Base-by-base conservation (phyloP, 2,797 vertebrate species). In the Lagorchestes hirsutus region DNA sequence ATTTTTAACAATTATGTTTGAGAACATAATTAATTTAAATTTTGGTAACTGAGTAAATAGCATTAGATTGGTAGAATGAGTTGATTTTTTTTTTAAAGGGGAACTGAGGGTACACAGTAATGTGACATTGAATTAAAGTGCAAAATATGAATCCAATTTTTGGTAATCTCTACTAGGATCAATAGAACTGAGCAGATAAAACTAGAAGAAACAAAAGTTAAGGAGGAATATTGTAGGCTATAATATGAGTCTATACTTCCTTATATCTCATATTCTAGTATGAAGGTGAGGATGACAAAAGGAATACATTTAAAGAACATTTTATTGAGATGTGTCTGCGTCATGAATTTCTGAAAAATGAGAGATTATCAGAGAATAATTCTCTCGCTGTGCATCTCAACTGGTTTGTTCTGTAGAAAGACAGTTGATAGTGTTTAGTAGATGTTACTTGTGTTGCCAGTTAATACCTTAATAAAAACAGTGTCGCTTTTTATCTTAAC, bases 1-100 rank as follows among this genome's bases (percentile, higher is more conserved):
- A 99, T 99, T 99, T 99, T 99, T 99, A 99, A 99, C 99, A 99
- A 99, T 99, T 99, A 99, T 99, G 99, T 99, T 99, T 99, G 99
- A 99, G 99, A 99, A 99, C 99, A 99, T 99, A 99, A 99, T 99
- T 99, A 99, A 99, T 99, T 99, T 99, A 99, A 99, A 99, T 99
- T 99, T 99, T 99, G 98, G 99, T 99, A 99, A 99, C 98, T 98
- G 98, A 99, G 99, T 99, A 99, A 99, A 99, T 99, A 99, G 98
- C 98, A 98, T 98, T 98, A 98, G 98, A 97, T 98, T 99, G 97
- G 98, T 98, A 98, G 98, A 98, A 98, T 98, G 98, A 98, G 98
- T 98, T 93, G 93, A 67, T 50, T 92, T 94, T 94, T 90, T 95
- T 96, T 98, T 97, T 96, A 0, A 97, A 97, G 95, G 93, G 95